Evolutionary conservation across 1,140 invertebrate genomes (phyloP), one percentile per base, ranked within the genome.

Genomic region (Venustaconcha ellipsiformis): DNA sequence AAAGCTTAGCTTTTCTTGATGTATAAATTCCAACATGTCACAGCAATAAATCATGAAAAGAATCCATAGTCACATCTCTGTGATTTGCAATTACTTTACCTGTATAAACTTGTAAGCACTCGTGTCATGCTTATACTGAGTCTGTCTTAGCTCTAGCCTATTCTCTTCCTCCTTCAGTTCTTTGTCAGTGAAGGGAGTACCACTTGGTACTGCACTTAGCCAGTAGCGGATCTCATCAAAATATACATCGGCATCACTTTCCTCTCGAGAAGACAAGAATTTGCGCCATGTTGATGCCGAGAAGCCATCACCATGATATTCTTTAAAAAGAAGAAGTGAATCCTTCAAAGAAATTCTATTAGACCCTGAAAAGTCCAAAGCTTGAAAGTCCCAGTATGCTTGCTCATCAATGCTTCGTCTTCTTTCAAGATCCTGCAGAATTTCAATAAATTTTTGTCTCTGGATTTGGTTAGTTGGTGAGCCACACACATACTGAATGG

Each of bases 311-410:
- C 81, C 86, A 78, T 87, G 87, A 26, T 84, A 84, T 62, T 87
- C 83, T 76, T 81, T 82, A 64, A 88, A 87, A 62, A 88, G 68
- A 18, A 84, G 70, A 2, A 88, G 68, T 1, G 85, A 82, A 82
- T 87, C 83, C 56, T 77, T 80, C 2, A 88, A 70, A 20, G 72
- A 77, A 14, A 88, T 84, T 72, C 78, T 78, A 70, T 84, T 80
- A 63, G 78, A 78, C 20, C 82, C 85, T 65, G 77, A 81, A 26
- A 75, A 80, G 66, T 88, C 87, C 30, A 88, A 72, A 14, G 85
- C 84, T 72, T 85, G 81, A 76, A 86, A 88, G 67, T 88, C 87
- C 87, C 87, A 88, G 60, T 83, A 85, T 11, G 83, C 79, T 37
- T 84, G 76, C 70, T 86, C 81, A 55, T 88, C 85, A 57, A 83